Evolutionary conservation across 2,113 vertebrate genomes (phyloP).

Genomic region (Phocoena phocoena): DNA sequence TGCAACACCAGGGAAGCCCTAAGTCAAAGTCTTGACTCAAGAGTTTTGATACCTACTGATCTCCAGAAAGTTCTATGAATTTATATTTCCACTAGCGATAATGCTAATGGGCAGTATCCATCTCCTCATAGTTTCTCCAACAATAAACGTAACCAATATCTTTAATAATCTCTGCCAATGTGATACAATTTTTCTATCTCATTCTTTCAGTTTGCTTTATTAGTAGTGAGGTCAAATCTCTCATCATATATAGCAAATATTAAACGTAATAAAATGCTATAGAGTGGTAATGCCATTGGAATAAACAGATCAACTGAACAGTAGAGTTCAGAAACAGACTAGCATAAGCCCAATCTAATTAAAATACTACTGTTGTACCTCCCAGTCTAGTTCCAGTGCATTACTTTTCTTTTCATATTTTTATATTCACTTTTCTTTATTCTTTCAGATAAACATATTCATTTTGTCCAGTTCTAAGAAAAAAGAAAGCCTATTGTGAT

Average conservation of each 20-base stretch:
- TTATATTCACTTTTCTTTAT: not conserved
- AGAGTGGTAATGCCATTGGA: not conserved
- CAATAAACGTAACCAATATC: not conserved
- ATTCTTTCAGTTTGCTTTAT: constrained; percentile 10
- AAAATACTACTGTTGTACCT: not conserved
- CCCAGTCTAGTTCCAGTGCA: not conserved
- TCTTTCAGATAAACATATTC: not conserved
- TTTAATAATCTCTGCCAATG: not conserved
- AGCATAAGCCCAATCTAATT: not conserved
- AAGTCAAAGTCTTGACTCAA: constrained; percentile 5
- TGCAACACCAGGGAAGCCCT: too few relatives aligned
- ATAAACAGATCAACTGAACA: not conserved
- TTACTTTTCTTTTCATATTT: not conserved
- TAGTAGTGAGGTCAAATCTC: not conserved
- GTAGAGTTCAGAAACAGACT: not conserved
- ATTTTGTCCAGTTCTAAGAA: not conserved
- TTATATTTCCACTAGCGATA: not conserved
- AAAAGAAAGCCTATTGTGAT: not conserved
- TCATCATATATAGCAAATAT: not conserved
- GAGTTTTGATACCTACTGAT: not conserved
- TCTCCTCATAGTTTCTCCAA: not conserved
- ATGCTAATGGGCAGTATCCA: not conserved
- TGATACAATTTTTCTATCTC: not conserved
- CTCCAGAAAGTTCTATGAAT: not conserved
- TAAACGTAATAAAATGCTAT: not conserved